Conservation (phyloP, 2,113 vertebrate species). For the Cromileptes altivelis region DNA sequence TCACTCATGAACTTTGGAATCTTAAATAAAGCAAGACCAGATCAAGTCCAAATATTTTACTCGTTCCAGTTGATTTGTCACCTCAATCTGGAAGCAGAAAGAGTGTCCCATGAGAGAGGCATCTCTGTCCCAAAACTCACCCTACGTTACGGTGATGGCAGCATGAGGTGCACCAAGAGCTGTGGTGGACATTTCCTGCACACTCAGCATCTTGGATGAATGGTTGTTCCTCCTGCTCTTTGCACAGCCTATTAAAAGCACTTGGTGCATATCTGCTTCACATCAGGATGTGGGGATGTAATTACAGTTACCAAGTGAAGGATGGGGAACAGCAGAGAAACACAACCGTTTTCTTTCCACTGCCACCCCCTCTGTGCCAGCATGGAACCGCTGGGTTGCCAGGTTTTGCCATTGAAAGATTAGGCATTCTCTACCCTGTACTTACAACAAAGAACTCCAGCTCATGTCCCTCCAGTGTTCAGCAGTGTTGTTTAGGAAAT, state of each 20-base stretch:
- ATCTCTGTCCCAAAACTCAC: slow-evolving; percentile 6
- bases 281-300: slow-evolving; percentile 70
- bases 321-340: slow-evolving; percentile 44
- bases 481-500: not conserved
- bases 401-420: slow-evolving; percentile 24
- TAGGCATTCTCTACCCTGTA: slow-evolving; percentile 13
- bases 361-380: slow-evolving; percentile 44
- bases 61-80: slow-evolving; percentile 16
- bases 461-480: not conserved
- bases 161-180: slow-evolving; percentile 14
- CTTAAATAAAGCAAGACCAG: not conserved
- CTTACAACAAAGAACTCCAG: not conserved
- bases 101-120: not conserved
- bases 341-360: slow-evolving; percentile 43
- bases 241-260: slow-evolving; percentile 65
- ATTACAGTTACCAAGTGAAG: slow-evolving; percentile 64
- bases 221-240: slow-evolving; percentile 45
- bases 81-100: not conserved
- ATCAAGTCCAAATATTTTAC: not conserved
- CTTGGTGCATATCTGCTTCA: slow-evolving; percentile 58
- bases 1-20: not conserved
- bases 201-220: slow-evolving; percentile 58
- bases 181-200: slow-evolving; percentile 65
- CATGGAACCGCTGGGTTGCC: slow-evolving; percentile 38
- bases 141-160: slow-evolving; percentile 11